Base-by-base conservation (phyloP, 2,888 invertebrate genomes). In the Drosophila buzzatii region DNA sequence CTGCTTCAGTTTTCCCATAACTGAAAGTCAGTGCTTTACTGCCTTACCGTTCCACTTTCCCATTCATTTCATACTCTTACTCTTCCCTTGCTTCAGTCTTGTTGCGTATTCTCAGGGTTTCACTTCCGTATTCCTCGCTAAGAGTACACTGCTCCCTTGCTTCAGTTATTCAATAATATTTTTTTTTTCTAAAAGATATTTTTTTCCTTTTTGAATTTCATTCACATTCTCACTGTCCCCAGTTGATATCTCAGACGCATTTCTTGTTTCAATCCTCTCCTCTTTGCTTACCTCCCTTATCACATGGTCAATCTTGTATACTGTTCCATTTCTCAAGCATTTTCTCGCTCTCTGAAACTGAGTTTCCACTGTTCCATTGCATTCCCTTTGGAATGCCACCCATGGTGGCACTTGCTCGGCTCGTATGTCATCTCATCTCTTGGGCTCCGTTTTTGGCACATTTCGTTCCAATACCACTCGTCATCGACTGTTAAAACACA, bases 401-500 rank as follows among this genome's bases (percentile, higher is more conserved):
- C 47, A 47, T 37, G n/a, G 23, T 6, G 37, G 14, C 16, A 12
- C 44, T 44, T 18, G 18, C 9, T 2, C 18, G 10, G 33, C 9
- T 45, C 35, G 9, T 44, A 3, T 37, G 18, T 37, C 35, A 9
- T 63, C n/a, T 2, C 41, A n/a, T 20, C 10, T 27, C 18, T 41
- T 9, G 12, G 12, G 27, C 16, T 31, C 4, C 16, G 18, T 4
- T 56, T 56, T 33, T 31, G 57, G 14, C 44, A 9, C 10, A 10
- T 37, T 49, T 10, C n/a, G 47, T 60, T 57, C 37, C 33, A 55
- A 37, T 63, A 41, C 52, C 47, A 33, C 14, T 9, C 18, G 60
- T 44, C 62, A 51, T 9, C 41, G 44, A 45, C 79, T 56, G 47
- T 78, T 77, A 71, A 78, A 71, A 71, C 4, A 8, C 79, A 67